Evolutionary conservation across 2,113 vertebrate genomes (phyloP).

Genomic region (Syngnathus typhle): DNA sequence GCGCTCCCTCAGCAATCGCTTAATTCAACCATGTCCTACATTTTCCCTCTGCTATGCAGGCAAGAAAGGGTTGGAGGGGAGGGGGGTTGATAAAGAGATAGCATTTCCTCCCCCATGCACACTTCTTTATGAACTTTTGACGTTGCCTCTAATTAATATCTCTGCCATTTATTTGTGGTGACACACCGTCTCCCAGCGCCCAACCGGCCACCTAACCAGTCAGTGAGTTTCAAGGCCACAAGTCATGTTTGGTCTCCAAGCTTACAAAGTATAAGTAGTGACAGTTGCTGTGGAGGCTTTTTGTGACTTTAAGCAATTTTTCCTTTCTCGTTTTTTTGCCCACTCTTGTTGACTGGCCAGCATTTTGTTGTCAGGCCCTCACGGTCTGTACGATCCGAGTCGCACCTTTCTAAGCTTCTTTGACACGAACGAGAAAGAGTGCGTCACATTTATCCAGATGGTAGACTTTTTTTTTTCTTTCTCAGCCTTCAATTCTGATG

Average conservation of each 20-base stretch:
- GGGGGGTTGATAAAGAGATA: constrained; percentile 40
- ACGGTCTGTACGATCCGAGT: background rate
- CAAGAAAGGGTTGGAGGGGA: constrained; percentile 9
- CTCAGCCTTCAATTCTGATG: constrained; percentile 28
- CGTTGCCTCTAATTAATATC: constrained; percentile 69
- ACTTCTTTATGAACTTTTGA: constrained; percentile 61
- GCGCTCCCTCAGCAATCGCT: constrained; percentile 14
- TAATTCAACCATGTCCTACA: constrained; percentile 55
- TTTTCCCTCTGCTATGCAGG: constrained; percentile 30
- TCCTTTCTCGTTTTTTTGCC: constrained; percentile 13
- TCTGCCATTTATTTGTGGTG: constrained; percentile 61
- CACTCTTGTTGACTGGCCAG: background rate
- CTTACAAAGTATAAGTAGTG: constrained; percentile 18
- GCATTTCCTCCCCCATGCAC: constrained; percentile 47
- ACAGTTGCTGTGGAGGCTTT: constrained; percentile 8
- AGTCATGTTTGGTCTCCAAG: constrained; percentile 36
- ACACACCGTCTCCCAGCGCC: constrained; percentile 50
- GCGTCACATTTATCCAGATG: constrained; percentile 23
- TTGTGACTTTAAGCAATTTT: constrained; percentile 9
- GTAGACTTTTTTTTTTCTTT: constrained; percentile 32
- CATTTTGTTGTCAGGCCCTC: constrained; percentile 20
- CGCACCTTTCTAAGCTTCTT: background rate
- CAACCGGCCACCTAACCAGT: constrained; percentile 24
- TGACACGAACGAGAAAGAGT: constrained; percentile 30
- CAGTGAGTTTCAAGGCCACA: constrained; percentile 31